Base-by-base conservation (phyloP, 2,797 vertebrate genomes). In the Tenualosa thibaudeaui region DNA sequence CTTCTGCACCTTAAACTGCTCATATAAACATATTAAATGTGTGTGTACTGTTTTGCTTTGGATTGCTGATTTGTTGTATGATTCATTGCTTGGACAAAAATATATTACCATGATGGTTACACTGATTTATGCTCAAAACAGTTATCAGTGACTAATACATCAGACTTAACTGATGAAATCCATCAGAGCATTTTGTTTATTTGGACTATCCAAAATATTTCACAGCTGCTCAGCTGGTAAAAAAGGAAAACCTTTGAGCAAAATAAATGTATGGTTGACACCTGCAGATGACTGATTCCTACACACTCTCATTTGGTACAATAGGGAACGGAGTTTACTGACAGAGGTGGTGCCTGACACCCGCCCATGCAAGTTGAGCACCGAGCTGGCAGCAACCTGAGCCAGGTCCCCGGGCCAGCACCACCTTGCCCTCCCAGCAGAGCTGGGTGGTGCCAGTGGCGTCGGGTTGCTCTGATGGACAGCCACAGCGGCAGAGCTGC, bases 401-500 rank as follows among this genome's bases (percentile, higher is more conserved):
- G 46, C 83, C 78, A 60, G 75, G 82, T 49, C 82, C 24, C 83
- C 81, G 60, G 40, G 31, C 46, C 60, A 24, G 56, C 51, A 86
- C 84, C 3, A 46, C 86, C 84, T 81, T 40, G 54, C 75, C 85
- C 87, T 82, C 85, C 60, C 81, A 54, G 83, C 3, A 71, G 86
- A 84, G 87, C 60, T 56, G 82, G 54, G 8, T n/a, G 85, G 82
- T 40, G 50, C 75, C 58, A 51, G 53, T 46, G 56, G 81, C 13
- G 71, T 87, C 81, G 75, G 71, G 65, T 83, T 54, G 62, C 82
- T 81, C 81, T 89, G 88, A 90, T 81, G 81, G 90, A 91, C 89
- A 87, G 85, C 85, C 88, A 86, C 86, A 85, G 89, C 78, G 83
- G 58, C 81, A 81, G 84, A 85, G 56, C 85, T 26, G 68, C 82